phyloP scores from a whole-genome alignment of 2,888 invertebrate species.

The Plebejus anna region DNA sequence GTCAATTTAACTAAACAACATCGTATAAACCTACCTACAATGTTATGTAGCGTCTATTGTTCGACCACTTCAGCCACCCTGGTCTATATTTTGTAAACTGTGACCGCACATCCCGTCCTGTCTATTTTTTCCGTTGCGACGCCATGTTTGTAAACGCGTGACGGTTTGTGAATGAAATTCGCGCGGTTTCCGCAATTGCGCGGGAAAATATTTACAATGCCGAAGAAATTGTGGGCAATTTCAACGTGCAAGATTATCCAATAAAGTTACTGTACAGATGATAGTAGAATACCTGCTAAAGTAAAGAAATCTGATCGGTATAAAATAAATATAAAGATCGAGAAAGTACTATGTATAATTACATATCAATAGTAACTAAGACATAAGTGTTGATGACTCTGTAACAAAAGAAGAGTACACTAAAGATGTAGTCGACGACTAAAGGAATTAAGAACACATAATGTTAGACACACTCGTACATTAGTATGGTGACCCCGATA shows the following conservation, averaged over 20 bases:
- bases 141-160: slow-evolving; percentile 71
- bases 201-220: slow-evolving; percentile 40
- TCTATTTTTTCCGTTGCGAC: slow-evolving; percentile 72
- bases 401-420: background rate
- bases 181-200: slow-evolving; percentile 70
- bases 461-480: slow-evolving; percentile 33
- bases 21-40: slow-evolving; percentile 32
- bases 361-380: background rate
- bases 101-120: slow-evolving; percentile 64
- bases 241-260: background rate
- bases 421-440: background rate
- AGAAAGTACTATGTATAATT: background rate
- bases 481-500: slow-evolving; percentile 39
- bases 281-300: background rate
- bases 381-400: background rate
- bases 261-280: background rate
- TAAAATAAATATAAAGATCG: background rate
- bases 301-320: background rate
- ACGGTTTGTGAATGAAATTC: slow-evolving; percentile 73
- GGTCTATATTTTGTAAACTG: slow-evolving; percentile 74
- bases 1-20: background rate
- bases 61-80: slow-evolving; percentile 60
- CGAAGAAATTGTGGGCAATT: background rate
- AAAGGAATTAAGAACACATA: slow-evolving; percentile 8
- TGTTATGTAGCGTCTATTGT: slow-evolving; percentile 49